Conservation (phyloP, 2,888 invertebrate species). For the Celastrina argiolus region DNA sequence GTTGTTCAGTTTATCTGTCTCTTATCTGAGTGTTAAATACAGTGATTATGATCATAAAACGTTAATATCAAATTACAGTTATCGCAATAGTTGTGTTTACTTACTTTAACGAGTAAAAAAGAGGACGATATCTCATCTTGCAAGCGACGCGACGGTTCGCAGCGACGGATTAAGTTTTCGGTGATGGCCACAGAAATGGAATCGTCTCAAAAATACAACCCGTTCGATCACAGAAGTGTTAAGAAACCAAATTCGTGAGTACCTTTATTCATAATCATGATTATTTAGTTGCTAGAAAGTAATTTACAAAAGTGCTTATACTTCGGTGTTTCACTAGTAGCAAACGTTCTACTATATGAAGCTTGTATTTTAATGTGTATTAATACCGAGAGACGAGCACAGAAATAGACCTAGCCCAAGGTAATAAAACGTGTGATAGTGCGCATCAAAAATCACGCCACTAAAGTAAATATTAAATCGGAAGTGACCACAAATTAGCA, state of each 20-base stretch:
- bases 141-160: not conserved
- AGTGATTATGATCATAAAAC: conserved; percentile 36
- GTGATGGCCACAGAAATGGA: conserved; percentile 31
- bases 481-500: too few relatives aligned
- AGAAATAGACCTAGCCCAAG: too few relatives aligned
- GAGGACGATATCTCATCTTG: conserved; percentile 7
- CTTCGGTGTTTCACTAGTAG: too few relatives aligned
- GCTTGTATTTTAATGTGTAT: too few relatives aligned
- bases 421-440: too few relatives aligned
- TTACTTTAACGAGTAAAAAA: conserved; percentile 15
- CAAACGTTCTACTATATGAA: too few relatives aligned
- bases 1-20: conserved; percentile 31
- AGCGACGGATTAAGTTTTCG: not conserved
- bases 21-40: conserved; percentile 35
- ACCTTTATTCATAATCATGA: not conserved
- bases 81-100: conserved; percentile 28
- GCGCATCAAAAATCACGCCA: too few relatives aligned
- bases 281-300: too few relatives aligned
- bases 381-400: too few relatives aligned
- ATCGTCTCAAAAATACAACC: conserved; percentile 48
- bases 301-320: too few relatives aligned
- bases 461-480: too few relatives aligned
- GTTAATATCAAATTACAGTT: conserved; percentile 34
- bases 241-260: conserved; percentile 66
- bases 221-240: conserved; percentile 59